These are phyloP conservation scores for Phenganax marumi DNA, from an alignment of 92 coral and sea anemone genomes.

Conservation along the genomic window DNA sequence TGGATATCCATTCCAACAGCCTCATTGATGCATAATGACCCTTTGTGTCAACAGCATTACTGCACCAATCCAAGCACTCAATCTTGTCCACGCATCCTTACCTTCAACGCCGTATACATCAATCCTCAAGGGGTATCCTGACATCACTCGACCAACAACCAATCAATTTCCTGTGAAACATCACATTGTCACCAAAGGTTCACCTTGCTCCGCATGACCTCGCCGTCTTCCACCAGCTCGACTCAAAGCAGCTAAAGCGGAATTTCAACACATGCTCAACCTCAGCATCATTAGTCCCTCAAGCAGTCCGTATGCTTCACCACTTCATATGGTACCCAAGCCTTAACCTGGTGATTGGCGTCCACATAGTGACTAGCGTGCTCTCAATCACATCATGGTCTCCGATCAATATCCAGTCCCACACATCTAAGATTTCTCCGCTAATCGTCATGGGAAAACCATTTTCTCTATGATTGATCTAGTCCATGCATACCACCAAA, in stretches of 20 bases:
- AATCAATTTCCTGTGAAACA: not conserved
- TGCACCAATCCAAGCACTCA: too few relatives aligned
- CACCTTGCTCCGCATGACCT: constrained; percentile 5
- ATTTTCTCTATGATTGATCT: constrained; percentile 29
- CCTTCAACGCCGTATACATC: not conserved
- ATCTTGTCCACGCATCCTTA: not conserved
- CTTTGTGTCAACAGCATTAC: not conserved
- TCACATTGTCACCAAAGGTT: not conserved
- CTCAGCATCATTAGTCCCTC: too few relatives aligned
- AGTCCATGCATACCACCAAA: constrained; percentile 35
- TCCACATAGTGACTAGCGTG: constrained; percentile 24
- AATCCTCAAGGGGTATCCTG: too few relatives aligned
- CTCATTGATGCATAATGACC: not conserved
- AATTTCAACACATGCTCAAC: too few relatives aligned
- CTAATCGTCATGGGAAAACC: constrained; percentile 20
- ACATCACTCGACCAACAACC: not conserved
- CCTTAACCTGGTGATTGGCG: constrained; percentile 33
- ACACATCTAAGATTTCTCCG: constrained; percentile 29
- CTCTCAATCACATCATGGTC: too few relatives aligned
- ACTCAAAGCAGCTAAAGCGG: too few relatives aligned
- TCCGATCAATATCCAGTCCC: constrained; percentile 34
- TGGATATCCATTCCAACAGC: not conserved
- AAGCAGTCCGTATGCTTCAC: constrained; percentile 31
- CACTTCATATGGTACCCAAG: too few relatives aligned
- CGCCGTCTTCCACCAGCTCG: constrained; percentile 11